Percentiles rank a stretch among this genome's conserved stretches.
These are phyloP conservation scores for Cliona cf. orientalis DNA, from an alignment of 37 sponge, comb jelly and placozoan genomes.

Conservation along the genomic window DNA sequence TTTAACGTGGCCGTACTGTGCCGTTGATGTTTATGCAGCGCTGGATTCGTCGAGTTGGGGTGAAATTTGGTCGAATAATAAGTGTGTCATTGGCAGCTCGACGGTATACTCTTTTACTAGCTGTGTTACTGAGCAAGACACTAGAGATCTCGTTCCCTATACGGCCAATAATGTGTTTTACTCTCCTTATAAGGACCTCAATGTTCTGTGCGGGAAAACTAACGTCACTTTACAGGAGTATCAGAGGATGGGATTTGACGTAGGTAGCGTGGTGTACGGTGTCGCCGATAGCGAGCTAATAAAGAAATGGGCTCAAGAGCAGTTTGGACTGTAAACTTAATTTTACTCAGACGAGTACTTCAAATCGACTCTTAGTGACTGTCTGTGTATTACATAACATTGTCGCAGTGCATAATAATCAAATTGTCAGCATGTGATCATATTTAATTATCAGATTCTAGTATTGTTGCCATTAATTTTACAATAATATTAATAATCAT, in stretches of 20 bases:
- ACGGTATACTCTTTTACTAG: slow-evolving; percentile 31
- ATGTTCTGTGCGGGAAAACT: slow-evolving; percentile 21
- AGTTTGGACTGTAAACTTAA: slow-evolving; percentile 38
- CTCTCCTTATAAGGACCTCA: slow-evolving; percentile 20
- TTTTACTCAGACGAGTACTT: too few species aligned
- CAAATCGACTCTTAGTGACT: too few species aligned
- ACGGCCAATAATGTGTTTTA: slow-evolving; percentile 55
- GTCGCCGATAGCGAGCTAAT: slow-evolving; percentile 13
- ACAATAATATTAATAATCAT: too few species aligned
- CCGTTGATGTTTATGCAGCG: slow-evolving; percentile 13
- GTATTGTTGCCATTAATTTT: too few species aligned
- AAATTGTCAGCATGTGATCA: background rate
- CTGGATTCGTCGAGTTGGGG: slow-evolving; percentile 43
- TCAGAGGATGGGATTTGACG: slow-evolving; percentile 42
- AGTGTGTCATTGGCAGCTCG: slow-evolving; percentile 52
- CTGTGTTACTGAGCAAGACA: slow-evolving; percentile 16
- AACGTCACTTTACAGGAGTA: slow-evolving; percentile 26
- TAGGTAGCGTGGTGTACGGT: slow-evolving; percentile 32
- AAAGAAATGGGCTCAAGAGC: slow-evolving; percentile 35
- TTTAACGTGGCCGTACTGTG: slow-evolving; percentile 30
- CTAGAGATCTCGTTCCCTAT: slow-evolving; percentile 39
- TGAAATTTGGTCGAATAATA: slow-evolving; percentile 53
- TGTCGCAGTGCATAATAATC: too few species aligned
- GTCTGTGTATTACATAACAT: too few species aligned
- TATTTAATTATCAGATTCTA: too few species aligned